Conservation (phyloP, 92 coral and sea anemone species). For the Umimayanthus chanpuru region DNA sequence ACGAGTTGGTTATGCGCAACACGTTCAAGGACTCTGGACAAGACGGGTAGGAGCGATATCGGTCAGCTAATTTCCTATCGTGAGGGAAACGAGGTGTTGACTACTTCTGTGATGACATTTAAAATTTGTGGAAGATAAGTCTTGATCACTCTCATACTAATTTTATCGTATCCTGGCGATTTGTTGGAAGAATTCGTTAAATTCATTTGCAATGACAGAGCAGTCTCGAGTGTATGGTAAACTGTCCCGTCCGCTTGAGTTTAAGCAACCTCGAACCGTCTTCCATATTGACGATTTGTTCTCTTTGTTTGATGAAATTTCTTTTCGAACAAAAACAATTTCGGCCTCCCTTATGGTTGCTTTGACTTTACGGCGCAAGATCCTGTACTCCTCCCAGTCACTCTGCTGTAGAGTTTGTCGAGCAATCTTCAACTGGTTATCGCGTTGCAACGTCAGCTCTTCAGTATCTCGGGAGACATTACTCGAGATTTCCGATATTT, state of each 20-base stretch:
- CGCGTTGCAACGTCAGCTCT: slow-evolving; percentile 36
- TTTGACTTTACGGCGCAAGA: slow-evolving; percentile 1
- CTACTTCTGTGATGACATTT: slow-evolving; percentile 10
- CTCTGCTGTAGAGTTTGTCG: neutral
- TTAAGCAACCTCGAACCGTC: slow-evolving; percentile 57
- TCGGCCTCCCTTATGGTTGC: slow-evolving; percentile 12
- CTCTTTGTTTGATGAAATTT: slow-evolving; percentile 27
- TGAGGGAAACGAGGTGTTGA: slow-evolving; percentile 35
- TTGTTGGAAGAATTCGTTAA: slow-evolving; percentile 44
- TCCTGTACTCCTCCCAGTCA: slow-evolving; percentile 9
- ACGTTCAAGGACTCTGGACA: slow-evolving; percentile 17
- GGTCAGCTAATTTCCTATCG: slow-evolving; percentile 9
- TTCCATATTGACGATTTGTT: slow-evolving; percentile 66
- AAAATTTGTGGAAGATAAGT: slow-evolving; percentile 28
- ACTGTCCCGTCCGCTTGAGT: slow-evolving; percentile 16
- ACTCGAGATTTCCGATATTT: neutral
- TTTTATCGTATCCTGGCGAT: slow-evolving; percentile 47
- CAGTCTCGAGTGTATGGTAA: slow-evolving; percentile 43
- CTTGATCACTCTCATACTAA: slow-evolving; percentile 40
- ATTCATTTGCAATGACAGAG: slow-evolving; percentile 54
- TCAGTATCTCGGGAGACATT: neutral
- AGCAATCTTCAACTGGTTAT: slow-evolving; percentile 18
- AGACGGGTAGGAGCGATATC: slow-evolving; percentile 16
- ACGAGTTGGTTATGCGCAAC: slow-evolving; percentile 25
- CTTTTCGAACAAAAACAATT: slow-evolving; percentile 4